phyloP scores from a whole-genome alignment of 1,140 invertebrate species.

The Micrasema minimum region DNA sequence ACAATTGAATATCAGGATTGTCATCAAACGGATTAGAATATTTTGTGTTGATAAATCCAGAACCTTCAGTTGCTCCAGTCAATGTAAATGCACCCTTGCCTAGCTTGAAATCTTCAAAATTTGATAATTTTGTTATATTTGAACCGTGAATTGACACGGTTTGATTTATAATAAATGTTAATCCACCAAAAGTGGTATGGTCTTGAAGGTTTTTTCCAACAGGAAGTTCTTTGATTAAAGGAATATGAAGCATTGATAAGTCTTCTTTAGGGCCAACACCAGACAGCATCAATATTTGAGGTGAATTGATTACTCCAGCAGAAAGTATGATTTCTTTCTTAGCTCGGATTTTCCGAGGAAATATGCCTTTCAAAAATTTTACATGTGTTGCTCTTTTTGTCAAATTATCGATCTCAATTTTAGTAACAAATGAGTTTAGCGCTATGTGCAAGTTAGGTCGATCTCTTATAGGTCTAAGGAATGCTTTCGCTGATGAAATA shows the following conservation, averaged over 20 bases:
- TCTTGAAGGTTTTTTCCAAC: constrained; percentile 76
- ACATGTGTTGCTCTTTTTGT: constrained; percentile 80
- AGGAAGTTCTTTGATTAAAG: constrained; percentile 77
- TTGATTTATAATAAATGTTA: constrained; percentile 82
- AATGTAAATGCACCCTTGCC: neutral
- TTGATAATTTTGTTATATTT: too few relatives aligned
- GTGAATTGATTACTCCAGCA: constrained; percentile 82
- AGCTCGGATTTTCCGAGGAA: constrained; percentile 73
- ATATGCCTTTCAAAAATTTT: constrained; percentile 76
- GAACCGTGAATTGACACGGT: constrained; percentile 84
- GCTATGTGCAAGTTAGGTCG: constrained; percentile 84
- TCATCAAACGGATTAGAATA: constrained; percentile 77
- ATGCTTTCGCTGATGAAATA: constrained; percentile 93
- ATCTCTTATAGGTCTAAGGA: constrained; percentile 80
- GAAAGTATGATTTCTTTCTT: constrained; percentile 82
- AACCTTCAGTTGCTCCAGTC: constrained; percentile 68
- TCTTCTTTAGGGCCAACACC: constrained; percentile 85
- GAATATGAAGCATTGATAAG: constrained; percentile 75
- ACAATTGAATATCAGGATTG: constrained; percentile 89
- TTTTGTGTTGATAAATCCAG: constrained; percentile 85
- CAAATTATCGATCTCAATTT: constrained; percentile 76
- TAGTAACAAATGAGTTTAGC: constrained; percentile 80
- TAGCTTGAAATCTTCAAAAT: constrained; percentile 81
- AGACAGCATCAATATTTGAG: constrained; percentile 88
- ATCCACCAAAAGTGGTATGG: constrained; percentile 61